phyloP scores from a whole-genome alignment of 2,888 invertebrate genomes.

The Drosophila mimica region DNA sequence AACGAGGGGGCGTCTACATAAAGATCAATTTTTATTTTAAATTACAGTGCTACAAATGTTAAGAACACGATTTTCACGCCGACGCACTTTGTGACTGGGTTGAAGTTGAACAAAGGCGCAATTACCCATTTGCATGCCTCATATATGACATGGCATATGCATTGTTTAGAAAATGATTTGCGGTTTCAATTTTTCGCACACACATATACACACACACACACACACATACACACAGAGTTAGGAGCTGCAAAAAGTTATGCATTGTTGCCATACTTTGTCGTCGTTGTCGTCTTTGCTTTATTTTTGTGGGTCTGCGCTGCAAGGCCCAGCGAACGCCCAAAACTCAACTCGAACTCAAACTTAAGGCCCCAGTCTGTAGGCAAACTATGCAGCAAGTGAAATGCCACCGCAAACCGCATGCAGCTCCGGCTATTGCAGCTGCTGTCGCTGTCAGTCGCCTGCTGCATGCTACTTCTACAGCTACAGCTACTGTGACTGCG shows the following conservation, averaged over 20 bases:
- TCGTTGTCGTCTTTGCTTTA: slow-evolving; percentile 49
- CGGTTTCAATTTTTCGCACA: slow-evolving; percentile 73
- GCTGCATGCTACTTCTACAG: not conserved
- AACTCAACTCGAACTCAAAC: slow-evolving; percentile 16
- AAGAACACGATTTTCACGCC: not conserved
- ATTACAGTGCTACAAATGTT: slow-evolving; percentile 9
- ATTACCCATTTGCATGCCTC: slow-evolving; percentile 39
- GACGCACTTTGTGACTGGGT: not conserved
- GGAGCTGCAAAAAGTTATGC: slow-evolving; percentile 58
- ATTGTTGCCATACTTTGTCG: slow-evolving; percentile 64
- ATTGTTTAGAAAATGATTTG: slow-evolving; percentile 78
- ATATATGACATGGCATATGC: slow-evolving; percentile 78
- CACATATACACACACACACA: slow-evolving; percentile 6
- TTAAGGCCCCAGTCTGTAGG: slow-evolving; percentile 27
- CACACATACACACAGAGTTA: slow-evolving; percentile 6
- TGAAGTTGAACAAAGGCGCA: slow-evolving; percentile 8
- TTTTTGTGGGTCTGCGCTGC: slow-evolving; percentile 58
- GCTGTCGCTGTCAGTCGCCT: slow-evolving; percentile 13
- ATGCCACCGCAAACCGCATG: slow-evolving; percentile 75
- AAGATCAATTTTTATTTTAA: slow-evolving; percentile 8
- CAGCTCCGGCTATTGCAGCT: slow-evolving; percentile 58
- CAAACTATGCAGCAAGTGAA: slow-evolving; percentile 73
- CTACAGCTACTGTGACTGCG: slow-evolving; percentile 4
- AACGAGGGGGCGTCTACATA: not conserved
- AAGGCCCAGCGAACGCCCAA: not conserved